Conservation (phyloP, 2,888 invertebrate genomes). For the Vannuccia rotundouncinata region DNA sequence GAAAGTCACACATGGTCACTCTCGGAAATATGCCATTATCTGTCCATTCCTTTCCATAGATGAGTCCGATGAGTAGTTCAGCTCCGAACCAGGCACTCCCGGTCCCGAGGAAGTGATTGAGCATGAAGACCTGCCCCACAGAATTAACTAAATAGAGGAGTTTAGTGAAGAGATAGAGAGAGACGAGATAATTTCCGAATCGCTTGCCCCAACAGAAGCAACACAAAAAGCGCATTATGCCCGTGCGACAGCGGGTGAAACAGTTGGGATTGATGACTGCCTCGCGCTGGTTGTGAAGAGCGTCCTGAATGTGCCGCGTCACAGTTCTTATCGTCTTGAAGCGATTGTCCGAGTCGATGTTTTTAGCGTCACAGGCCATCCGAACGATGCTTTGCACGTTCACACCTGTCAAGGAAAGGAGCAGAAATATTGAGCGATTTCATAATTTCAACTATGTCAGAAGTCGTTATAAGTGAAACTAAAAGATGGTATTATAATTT, state of each 20-base stretch:
- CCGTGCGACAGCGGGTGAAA: neutral
- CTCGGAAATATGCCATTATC: conserved; percentile 51
- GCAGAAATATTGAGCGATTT: neutral
- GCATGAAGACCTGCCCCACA: conserved; percentile 57
- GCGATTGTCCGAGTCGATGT: conserved; percentile 57
- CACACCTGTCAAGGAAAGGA: conserved; percentile 44
- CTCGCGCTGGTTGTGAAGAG: conserved; percentile 45
- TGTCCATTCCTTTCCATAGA: conserved; percentile 52
- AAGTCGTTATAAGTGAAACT: no score
- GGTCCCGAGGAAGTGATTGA: conserved; percentile 58
- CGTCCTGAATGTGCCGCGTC: conserved; percentile 57
- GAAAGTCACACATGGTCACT: conserved; percentile 54
- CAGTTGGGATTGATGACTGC: conserved; percentile 42
- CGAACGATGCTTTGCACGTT: conserved; percentile 49
- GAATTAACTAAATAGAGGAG: conserved; percentile 55
- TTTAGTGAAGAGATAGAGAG: conserved; percentile 56
- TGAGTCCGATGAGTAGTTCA: conserved; percentile 56
- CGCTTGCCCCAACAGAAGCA: conserved; percentile 32
- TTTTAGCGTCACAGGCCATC: conserved; percentile 47
- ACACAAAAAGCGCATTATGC: neutral
- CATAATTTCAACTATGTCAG: no score
- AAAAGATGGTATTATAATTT: no score
- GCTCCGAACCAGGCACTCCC: conserved; percentile 55
- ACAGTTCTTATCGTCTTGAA: conserved; percentile 58
- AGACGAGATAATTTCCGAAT: conserved; percentile 56